These are phyloP conservation scores for Mamestra brassicae DNA, from an alignment of 2,888 invertebrate genomes.

Conservation along the genomic window DNA sequence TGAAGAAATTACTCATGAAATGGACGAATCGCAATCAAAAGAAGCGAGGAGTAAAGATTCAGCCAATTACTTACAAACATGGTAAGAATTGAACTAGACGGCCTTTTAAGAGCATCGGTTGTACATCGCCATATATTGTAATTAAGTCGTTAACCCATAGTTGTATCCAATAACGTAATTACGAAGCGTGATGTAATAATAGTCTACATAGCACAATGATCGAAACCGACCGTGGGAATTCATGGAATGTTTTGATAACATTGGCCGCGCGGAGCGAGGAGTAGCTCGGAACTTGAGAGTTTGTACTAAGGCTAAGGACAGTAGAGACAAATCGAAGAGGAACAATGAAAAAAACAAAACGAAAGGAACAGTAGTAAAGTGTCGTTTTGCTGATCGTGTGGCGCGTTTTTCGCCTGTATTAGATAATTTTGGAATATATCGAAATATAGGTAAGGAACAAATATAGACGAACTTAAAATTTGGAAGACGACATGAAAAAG, in stretches of 20 bases:
- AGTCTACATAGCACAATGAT: constrained; percentile 58
- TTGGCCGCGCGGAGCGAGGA: constrained; percentile 54
- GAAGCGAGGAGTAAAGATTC: constrained; percentile 27
- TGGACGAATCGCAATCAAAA: constrained; percentile 7
- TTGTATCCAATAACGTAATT: constrained; percentile 56
- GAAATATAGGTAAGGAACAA: background rate
- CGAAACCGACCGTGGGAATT: constrained; percentile 76
- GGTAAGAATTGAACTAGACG: constrained; percentile 31
- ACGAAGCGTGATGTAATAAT: constrained; percentile 58
- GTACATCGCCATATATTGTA: constrained; percentile 45
- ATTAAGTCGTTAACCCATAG: constrained; percentile 55
- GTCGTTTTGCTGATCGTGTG: background rate
- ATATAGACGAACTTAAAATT: too few relatives aligned
- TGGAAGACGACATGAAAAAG: too few relatives aligned
- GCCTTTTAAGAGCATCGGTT: constrained; percentile 25
- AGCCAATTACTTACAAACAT: constrained; percentile 30
- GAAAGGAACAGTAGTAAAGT: background rate
- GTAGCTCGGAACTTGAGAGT: constrained; percentile 26
- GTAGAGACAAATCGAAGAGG: background rate
- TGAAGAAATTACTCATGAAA: constrained; percentile 20
- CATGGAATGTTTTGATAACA: constrained; percentile 81
- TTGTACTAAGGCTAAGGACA: background rate
- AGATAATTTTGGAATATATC: background rate
- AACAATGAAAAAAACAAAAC: background rate
- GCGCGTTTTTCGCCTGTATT: background rate